Conservation (phyloP, 2,797 vertebrate species). For the Fistularia tabacaria region DNA sequence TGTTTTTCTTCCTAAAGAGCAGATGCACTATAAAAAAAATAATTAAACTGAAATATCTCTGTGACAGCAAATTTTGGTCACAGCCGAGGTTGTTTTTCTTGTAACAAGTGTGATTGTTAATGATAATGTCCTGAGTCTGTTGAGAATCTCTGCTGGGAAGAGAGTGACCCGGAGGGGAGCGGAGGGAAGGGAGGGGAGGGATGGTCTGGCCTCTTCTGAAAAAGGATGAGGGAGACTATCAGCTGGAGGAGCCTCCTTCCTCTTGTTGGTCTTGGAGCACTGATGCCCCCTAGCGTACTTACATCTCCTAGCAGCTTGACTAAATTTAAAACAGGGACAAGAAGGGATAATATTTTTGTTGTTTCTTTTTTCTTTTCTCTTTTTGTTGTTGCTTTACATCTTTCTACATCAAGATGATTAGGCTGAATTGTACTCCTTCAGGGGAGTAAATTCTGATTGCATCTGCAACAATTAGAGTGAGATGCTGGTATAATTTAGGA, state of each 20-base stretch:
- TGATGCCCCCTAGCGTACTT: slow-evolving; percentile 54
- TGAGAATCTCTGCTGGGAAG: slow-evolving; percentile 12
- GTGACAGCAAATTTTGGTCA: slow-evolving; percentile 40
- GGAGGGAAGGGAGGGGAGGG: slow-evolving; percentile 12
- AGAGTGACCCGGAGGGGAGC: slow-evolving; percentile 10
- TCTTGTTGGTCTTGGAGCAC: slow-evolving; percentile 39
- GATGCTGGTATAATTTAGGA: no score
- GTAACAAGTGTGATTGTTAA: slow-evolving; percentile 34
- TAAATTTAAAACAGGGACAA: neutral
- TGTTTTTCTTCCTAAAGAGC: slow-evolving; percentile 46
- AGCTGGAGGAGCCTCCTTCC: slow-evolving; percentile 18
- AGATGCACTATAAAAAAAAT: slow-evolving; percentile 54
- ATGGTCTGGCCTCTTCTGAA: neutral
- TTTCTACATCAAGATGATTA: no score
- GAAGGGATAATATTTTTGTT: no score
- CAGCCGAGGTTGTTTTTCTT: slow-evolving; percentile 35
- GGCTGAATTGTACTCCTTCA: no score
- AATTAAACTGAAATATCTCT: slow-evolving; percentile 56
- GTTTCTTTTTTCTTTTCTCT: no score
- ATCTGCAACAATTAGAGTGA: neutral
- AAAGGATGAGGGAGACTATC: slow-evolving; percentile 18
- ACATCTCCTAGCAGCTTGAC: slow-evolving; percentile 13
- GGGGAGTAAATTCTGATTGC: no score
- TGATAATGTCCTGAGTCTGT: slow-evolving; percentile 26
- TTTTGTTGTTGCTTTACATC: no score